Evolutionary conservation across 2,888 invertebrate species (phyloP), one percentile per base, ranked within the genome.

Genomic region (Oegoconia quadripuncta): DNA sequence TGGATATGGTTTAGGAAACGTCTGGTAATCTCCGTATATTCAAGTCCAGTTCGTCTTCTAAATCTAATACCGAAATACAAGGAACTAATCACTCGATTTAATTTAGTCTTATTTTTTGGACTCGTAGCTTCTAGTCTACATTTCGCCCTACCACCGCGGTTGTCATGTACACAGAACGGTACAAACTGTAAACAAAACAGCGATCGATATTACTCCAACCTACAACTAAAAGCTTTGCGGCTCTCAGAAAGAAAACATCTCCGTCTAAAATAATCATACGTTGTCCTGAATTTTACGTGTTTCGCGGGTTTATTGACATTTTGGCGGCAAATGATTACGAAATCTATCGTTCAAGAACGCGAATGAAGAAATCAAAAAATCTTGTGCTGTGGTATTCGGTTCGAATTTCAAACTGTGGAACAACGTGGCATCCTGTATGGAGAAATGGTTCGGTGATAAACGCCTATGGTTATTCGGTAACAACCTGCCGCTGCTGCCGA

Each of bases 401-500:
- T 73, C 67, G 48, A 59, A 52, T 48, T 65, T 70, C 72, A 84
- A 75, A 62, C 73, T 82, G 81, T 79, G 75, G 68, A 74, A 70
- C 69, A 88, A 82, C 73, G 75, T 88, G 79, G 79, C 87, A 61
- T 80, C 86, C 87, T 89, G 90, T 87, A 95, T 95, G 95, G 95
- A 95, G 93, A 95, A 93, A 95, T 95, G 95, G 95, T 93, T 95
- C 84, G 93, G 93, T 89, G 95, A 95, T 88, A 94, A 94, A 84
- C 94, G 94, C 89, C 89, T 95, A 79, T 95, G 95, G 95, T 92
- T 95, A 87, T 93, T 95, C 83, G 95, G 95, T 77, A 95, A 93
- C 90, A 95, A 95, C 86, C 90, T 95, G 80, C 95, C 95, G 69
- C 89, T 95, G 62, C 81, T 95, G 71, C 94, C 95, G 50, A 91